Conservation (phyloP, 2,113 vertebrate genomes). For the Eptesicus fuscus region DNA sequence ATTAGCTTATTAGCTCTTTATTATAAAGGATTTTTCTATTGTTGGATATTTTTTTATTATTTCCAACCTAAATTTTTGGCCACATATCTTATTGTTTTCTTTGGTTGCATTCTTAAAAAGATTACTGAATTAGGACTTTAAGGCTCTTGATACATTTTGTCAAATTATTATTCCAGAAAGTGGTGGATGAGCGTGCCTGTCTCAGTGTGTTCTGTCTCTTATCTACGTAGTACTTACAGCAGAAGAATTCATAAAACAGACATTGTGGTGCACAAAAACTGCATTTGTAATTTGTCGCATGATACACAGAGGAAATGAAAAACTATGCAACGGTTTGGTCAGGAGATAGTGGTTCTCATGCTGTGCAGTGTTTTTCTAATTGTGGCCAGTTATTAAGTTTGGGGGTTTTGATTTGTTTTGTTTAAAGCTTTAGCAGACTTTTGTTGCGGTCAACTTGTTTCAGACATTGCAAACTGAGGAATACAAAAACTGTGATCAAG, state of each 20-base stretch:
- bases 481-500: neutral
- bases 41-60: constrained; percentile 22
- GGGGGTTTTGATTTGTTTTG: neutral
- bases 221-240: neutral
- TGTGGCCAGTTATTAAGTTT: neutral
- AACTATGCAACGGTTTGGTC: neutral
- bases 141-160: neutral
- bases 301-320: neutral
- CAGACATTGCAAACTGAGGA: neutral
- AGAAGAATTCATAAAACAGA: neutral
- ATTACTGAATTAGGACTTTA: neutral
- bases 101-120: neutral
- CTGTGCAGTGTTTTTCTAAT: neutral
- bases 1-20: too few relatives aligned
- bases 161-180: neutral
- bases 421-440: neutral
- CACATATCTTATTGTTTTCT: neutral
- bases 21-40: neutral
- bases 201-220: neutral
- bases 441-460: neutral
- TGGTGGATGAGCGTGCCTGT: neutral
- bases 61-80: constrained; percentile 25
- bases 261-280: neutral
- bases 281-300: neutral
- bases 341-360: constrained; percentile 10